Percentiles rank a stretch among this genome's conserved stretches.
Evolutionary conservation across 2,113 vertebrate species (phyloP).

Genomic region (Mormyrus lacerda): DNA sequence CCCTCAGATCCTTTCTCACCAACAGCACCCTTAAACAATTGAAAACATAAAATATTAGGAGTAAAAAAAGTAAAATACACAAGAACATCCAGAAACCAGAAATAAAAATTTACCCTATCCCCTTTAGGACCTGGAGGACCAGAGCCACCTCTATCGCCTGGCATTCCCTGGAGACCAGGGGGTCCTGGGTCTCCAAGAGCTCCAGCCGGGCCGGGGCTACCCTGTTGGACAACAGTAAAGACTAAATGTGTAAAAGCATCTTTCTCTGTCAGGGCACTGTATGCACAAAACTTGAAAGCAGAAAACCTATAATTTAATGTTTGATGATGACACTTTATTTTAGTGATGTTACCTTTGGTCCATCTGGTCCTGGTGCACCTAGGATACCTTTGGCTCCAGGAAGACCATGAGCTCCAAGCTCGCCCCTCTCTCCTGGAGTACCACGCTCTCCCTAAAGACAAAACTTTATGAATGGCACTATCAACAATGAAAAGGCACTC

Average conservation of each 20-base stretch:
- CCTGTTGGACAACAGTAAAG: constrained; percentile 52
- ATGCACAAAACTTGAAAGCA: not conserved
- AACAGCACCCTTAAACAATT: constrained; percentile 66
- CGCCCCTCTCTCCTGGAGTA: constrained; percentile 91
- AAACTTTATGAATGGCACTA: not conserved
- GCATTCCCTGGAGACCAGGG: constrained; percentile 96
- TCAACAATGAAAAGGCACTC: constrained; percentile 13
- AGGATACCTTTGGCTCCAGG: constrained; percentile 88
- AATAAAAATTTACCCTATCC: constrained; percentile 73
- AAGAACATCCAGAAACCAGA: not conserved
- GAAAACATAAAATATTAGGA: not conserved
- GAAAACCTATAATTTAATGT: not conserved
- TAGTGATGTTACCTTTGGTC: constrained; percentile 75
- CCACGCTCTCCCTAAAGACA: constrained; percentile 83
- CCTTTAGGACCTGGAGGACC: constrained; percentile 91
- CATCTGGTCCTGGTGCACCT: constrained; percentile 88
- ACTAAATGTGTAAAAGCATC: not conserved
- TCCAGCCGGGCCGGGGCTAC: constrained; percentile 84
- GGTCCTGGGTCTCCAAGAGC: constrained; percentile 81
- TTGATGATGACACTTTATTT: not conserved
- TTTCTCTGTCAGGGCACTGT: not conserved
- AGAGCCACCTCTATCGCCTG: constrained; percentile 90
- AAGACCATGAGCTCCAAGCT: constrained; percentile 75
- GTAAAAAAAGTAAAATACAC: not conserved
- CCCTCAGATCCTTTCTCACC: constrained; percentile 95